Evolutionary conservation across 2,113 vertebrate species (phyloP).

Genomic region (Periophthalmodon schlosseri): DNA sequence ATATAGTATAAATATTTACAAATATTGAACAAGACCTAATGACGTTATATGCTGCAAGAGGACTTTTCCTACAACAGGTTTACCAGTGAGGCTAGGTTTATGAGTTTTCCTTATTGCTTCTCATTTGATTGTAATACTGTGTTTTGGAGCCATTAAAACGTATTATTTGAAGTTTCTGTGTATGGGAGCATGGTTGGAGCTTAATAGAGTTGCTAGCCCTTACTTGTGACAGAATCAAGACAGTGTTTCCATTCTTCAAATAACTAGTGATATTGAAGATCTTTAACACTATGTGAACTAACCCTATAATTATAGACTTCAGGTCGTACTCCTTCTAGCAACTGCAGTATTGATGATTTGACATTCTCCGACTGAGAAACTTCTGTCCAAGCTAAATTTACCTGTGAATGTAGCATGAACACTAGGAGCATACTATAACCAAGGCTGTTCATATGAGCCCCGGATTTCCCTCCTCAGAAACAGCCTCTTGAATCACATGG

Average conservation of each 20-base stretch:
- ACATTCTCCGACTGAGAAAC: conserved; percentile 41
- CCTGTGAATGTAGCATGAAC: conserved; percentile 71
- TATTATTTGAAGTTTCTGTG: conserved; percentile 27
- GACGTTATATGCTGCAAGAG: conserved; percentile 53
- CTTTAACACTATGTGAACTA: conserved; percentile 56
- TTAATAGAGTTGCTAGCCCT: conserved; percentile 31
- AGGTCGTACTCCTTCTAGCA: conserved; percentile 50
- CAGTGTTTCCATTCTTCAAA: conserved; percentile 48
- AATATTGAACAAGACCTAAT: conserved; percentile 71
- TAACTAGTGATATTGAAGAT: conserved; percentile 29
- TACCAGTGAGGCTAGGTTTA: conserved; percentile 48
- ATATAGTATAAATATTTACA: conserved; percentile 68
- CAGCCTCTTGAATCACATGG: conserved; percentile 63
- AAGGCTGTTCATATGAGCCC: conserved; percentile 44
- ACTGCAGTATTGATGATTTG: conserved; percentile 43
- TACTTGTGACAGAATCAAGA: conserved; percentile 41
- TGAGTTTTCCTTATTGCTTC: conserved; percentile 51
- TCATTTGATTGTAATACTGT: conserved; percentile 56
- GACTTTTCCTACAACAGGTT: conserved; percentile 52
- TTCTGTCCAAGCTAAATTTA: conserved; percentile 40
- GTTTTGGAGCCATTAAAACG: conserved; percentile 44
- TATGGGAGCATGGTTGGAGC: conserved; percentile 29
- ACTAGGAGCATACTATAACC: conserved; percentile 55
- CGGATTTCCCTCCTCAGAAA: conserved; percentile 49
- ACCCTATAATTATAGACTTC: conserved; percentile 54